Base-by-base conservation (phyloP, 1,140 invertebrate genomes). In the Brachionus asplanchnoidis region DNA sequence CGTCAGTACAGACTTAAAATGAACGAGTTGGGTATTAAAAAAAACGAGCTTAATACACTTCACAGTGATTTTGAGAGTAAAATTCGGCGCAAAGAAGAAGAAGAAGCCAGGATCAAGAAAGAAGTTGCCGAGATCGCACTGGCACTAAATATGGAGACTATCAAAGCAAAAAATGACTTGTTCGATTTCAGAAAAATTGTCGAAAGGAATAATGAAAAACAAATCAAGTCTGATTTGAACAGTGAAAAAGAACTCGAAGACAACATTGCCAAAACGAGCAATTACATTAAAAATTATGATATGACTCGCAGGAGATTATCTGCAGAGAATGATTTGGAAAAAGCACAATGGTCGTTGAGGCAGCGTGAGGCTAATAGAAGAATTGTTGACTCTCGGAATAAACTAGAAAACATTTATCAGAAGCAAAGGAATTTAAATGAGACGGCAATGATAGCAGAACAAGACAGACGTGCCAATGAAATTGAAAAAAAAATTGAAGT, bases 51-150 rank as follows among this genome's bases (percentile, higher is more conserved):
- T 20, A 84, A 87, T 66, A 86, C 87, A 60, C 40, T 89, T 5
- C 87, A 85, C 80, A 86, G 87, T 66, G 89, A 89, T 60, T 89
- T 86, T 87, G 88, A 89, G 78, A 73, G 82, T n/a, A 89, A 88
- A 85, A 86, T 89, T 85, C 88, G 86, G 77, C 82, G 85, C 14
- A 89, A 89, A 87, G 89, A 89, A 87, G 89, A 68, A 85, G 88
- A 88, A 84, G 86, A 88, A 70, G 86, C 86, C 70, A 82, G 56
- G 60, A 84, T 89, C 50, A 87, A 88, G 79, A 86, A 88, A 70
- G 88, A 89, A 77, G 83, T 88, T 20, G 88, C 88, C 23, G 88
- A 88, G 40, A 79, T 88, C n/a, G 87, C 88, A 44, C 86, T 88
- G 56, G 85, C 86, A 9, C 85, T 89, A 8, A 89, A 88, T 83